Percentiles rank a stretch among this genome's conserved stretches.
phyloP scores from a whole-genome alignment of 1,140 invertebrate species.

The Tetramorium parvispinum region DNA sequence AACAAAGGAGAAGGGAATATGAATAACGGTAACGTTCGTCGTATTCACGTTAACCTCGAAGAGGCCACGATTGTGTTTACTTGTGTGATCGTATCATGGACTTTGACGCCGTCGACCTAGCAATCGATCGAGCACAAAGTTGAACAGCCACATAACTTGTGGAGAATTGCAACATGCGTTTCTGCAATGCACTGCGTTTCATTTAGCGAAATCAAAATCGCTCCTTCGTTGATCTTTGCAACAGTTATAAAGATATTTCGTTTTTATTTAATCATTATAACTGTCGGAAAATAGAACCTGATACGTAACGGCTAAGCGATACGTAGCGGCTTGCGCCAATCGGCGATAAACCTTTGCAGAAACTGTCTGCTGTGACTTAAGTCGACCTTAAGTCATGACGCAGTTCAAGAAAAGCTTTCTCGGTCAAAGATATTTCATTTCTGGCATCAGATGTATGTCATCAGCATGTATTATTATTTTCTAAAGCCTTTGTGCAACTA shows the following conservation, averaged over 20 bases:
- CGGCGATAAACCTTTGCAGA: neutral
- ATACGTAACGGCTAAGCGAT: neutral
- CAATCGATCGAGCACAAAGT: neutral
- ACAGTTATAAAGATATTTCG: neutral
- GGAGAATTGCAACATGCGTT: constrained; percentile 31
- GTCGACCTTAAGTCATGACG: constrained; percentile 45
- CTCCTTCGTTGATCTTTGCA: neutral
- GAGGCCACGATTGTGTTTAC: constrained; percentile 8
- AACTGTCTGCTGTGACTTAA: constrained; percentile 25
- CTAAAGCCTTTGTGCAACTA: neutral
- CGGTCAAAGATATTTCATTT: constrained; percentile 2
- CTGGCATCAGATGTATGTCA: constrained; percentile 30
- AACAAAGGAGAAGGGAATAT: neutral
- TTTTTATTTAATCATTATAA: neutral
- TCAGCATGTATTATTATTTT: constrained; percentile 25
- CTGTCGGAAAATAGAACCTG: neutral
- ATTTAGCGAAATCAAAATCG: neutral
- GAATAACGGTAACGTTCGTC: neutral
- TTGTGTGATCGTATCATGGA: constrained; percentile 26
- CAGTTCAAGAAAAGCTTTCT: constrained; percentile 49
- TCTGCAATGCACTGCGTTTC: neutral
- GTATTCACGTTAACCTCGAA: neutral
- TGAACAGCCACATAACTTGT: neutral
- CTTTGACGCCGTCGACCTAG: constrained; percentile 44
- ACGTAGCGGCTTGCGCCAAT: too few relatives aligned